A percentile compares a stretch with the other conserved stretches of the same genome.
Conservation (phyloP, 2,113 vertebrate species). For the Stigmatopora argus region DNA sequence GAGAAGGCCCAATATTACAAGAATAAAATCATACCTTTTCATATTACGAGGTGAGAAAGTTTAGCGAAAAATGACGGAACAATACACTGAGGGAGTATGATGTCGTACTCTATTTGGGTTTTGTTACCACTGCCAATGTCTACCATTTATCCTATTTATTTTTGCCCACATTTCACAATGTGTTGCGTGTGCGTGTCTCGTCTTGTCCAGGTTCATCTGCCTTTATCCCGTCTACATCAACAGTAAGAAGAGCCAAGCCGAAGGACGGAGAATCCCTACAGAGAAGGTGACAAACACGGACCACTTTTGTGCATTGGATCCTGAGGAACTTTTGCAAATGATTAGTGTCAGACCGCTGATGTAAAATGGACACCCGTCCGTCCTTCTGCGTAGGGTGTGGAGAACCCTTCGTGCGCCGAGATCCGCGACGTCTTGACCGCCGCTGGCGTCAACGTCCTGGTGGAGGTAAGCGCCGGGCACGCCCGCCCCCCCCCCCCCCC, state of each 20-base stretch:
- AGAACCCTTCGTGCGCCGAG: conserved; percentile 91
- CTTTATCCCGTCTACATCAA: conserved; percentile 94
- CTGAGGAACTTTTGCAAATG: neutral
- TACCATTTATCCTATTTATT: no score
- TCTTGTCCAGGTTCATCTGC: conserved; percentile 81
- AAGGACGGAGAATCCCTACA: conserved; percentile 85
- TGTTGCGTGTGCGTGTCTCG: conserved; percentile 2
- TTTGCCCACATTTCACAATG: neutral
- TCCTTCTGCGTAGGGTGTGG: conserved; percentile 77
- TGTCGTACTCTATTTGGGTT: no score
- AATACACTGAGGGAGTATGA: no score
- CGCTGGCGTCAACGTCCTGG: conserved; percentile 80
- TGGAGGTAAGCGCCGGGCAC: conserved; percentile 67
- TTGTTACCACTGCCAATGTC: no score
- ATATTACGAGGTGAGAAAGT: no score
- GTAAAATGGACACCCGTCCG: neutral
- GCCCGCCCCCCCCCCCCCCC: no score
- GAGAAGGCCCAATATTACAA: no score
- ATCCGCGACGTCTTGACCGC: conserved; percentile 88
- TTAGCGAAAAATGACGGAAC: no score
- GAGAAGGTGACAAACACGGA: conserved; percentile 76
- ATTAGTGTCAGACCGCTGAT: neutral
- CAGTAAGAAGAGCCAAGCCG: conserved; percentile 94
- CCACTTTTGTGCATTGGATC: neutral
- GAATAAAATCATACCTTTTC: no score